Evolutionary conservation across 2,888 invertebrate species (phyloP), one percentile per base, ranked within the genome.

Genomic region (Nesidiocoris tenuis): DNA sequence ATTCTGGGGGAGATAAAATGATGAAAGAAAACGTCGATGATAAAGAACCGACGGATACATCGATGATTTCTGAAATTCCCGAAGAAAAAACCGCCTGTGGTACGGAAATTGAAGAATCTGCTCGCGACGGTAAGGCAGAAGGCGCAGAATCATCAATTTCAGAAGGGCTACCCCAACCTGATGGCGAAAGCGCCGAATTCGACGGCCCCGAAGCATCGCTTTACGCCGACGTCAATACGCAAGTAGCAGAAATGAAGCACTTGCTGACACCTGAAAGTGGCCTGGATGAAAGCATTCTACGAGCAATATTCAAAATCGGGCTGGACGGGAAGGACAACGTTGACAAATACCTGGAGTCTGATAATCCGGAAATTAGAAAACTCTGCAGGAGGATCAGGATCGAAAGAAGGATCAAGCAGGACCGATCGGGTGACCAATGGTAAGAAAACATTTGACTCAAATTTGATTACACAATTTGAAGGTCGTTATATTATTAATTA

Each of bases 381-480:
- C 55, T 75, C 24, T 64, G 65, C 56, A 22, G 75, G 16, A 59
- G 75, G 5, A 68, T 75, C 59, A 64, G 63, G 25, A 75, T 75
- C 39, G 55, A 39, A 23, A 67, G 75, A 21, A 54, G 75, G 17
- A 1, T 68, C n/a, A 22, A 24, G 59, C 19, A 59, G 24, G 24
- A 21, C 19, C 24, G 66, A 22, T 22, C 25, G 25, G 65, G 25
- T 65, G 25, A 65, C n/a, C 21, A 24, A 12, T 39, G 12, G 12
- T 39, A 39, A 39, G 12, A 39, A 39, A 39, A 39, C 3, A 12
- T 39, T 39, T 39, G n/a, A n/a, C n/a, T n/a, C n/a, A n/a, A n/a
- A n/a, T n/a, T n/a, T n/a, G n/a, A n/a, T n/a, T n/a, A n/a, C n/a
- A n/a, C n/a, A n/a, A n/a, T n/a, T n/a, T n/a, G n/a, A n/a, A n/a